These are phyloP conservation scores for Ceratitis capitata DNA, from an alignment of 1,140 invertebrate genomes.

Conservation along the genomic window DNA sequence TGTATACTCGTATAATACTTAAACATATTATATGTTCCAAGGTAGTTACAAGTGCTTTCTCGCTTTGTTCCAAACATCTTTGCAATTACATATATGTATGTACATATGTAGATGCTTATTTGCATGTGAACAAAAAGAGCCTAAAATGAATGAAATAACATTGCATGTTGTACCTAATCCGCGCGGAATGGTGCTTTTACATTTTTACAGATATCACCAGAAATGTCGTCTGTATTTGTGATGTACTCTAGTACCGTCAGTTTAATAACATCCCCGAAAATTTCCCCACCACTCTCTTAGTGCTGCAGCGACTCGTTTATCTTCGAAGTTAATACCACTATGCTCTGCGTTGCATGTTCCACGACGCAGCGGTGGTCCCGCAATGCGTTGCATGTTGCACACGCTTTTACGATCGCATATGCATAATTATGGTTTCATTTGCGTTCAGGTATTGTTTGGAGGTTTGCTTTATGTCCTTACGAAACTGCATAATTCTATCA, in stretches of 20 bases:
- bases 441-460: neutral
- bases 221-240: neutral
- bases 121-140: neutral
- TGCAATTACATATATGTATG: no score
- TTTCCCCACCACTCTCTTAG: neutral
- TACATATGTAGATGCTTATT: no score
- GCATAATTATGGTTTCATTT: neutral
- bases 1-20: no score
- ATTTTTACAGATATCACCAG: neutral
- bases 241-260: neutral
- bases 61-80: no score
- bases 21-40: no score
- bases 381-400: constrained; percentile 18
- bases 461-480: neutral
- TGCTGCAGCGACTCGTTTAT: neutral
- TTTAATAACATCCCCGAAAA: neutral
- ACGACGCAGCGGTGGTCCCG: neutral
- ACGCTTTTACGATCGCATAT: neutral
- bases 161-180: constrained; percentile 12
- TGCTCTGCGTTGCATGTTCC: neutral
- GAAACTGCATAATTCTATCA: neutral
- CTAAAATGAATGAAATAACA: neutral
- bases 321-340: neutral
- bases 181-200: neutral
- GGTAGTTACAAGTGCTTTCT: no score